A percentile compares a stretch with the other conserved stretches of the same genome.
Conservation (phyloP, 2,113 vertebrate species). For the Xenus cinereus region DNA sequence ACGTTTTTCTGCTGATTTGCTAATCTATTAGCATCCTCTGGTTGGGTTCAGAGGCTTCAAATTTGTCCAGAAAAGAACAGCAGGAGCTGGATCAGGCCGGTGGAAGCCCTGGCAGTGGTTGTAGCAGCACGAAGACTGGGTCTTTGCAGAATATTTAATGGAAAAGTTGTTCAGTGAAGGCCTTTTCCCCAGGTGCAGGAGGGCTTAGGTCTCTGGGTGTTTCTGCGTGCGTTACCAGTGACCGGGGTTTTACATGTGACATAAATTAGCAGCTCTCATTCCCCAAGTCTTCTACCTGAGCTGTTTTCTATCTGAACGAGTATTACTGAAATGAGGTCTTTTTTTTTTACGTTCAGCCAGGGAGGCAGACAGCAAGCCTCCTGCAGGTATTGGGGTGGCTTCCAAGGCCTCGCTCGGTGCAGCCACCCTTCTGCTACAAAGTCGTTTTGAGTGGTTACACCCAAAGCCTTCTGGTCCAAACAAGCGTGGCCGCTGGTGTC, state of each 20-base stretch:
- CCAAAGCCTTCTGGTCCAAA: background rate
- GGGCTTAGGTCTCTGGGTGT: background rate
- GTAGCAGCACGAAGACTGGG: background rate
- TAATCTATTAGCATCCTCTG: background rate
- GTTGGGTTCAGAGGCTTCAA: background rate
- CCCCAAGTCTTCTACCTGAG: background rate
- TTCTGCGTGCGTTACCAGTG: background rate
- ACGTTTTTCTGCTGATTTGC: background rate
- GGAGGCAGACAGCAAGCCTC: background rate
- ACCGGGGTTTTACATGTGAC: background rate
- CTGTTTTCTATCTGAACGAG: background rate
- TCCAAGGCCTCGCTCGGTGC: background rate
- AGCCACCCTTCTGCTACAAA: fast-evolving
- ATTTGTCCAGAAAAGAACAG: background rate
- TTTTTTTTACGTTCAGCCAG: background rate
- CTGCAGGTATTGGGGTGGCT: background rate
- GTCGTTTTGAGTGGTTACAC: background rate
- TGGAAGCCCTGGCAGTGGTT: background rate
- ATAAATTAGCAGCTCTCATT: background rate
- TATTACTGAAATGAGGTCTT: background rate
- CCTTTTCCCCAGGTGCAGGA: background rate
- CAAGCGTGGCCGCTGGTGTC: fast-evolving
- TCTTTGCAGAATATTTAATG: background rate
- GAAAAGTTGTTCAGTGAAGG: background rate
- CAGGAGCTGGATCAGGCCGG: background rate